A percentile compares a stretch with the other conserved stretches of the same genome.
Conservation (phyloP, 2,113 vertebrate species). For the Desmodus rotundus region DNA sequence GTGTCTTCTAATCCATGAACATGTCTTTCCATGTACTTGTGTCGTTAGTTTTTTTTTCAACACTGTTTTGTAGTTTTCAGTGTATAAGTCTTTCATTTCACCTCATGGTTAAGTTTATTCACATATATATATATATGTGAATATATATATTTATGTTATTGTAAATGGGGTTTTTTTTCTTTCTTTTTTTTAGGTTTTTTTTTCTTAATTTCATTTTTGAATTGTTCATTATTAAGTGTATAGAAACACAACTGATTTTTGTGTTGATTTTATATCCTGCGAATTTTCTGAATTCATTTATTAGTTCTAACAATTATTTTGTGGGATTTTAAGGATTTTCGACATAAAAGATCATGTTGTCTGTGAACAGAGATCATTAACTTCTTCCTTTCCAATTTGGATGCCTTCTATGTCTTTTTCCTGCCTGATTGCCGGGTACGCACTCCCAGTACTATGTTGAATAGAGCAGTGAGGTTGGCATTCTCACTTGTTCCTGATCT, state of each 20-base stretch:
- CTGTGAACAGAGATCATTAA: neutral
- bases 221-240: neutral
- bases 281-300: neutral
- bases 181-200: no score
- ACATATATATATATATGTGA: neutral
- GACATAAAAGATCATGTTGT: neutral
- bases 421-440: neutral
- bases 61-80: neutral
- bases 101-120: neutral
- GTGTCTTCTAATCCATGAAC: neutral
- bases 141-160: neutral
- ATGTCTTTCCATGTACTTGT: neutral
- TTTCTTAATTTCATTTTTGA: neutral
- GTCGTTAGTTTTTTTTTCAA: neutral
- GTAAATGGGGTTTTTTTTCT: no score
- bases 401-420: neutral
- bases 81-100: neutral
- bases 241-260: neutral
- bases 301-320: neutral
- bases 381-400: neutral
- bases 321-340: neutral
- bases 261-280: neutral
- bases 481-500: neutral
- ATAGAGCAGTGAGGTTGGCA: neutral
- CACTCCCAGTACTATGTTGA: neutral